These are phyloP conservation scores for Artibeus lituratus DNA, from an alignment of 2,797 vertebrate genomes.

Conservation along the genomic window DNA sequence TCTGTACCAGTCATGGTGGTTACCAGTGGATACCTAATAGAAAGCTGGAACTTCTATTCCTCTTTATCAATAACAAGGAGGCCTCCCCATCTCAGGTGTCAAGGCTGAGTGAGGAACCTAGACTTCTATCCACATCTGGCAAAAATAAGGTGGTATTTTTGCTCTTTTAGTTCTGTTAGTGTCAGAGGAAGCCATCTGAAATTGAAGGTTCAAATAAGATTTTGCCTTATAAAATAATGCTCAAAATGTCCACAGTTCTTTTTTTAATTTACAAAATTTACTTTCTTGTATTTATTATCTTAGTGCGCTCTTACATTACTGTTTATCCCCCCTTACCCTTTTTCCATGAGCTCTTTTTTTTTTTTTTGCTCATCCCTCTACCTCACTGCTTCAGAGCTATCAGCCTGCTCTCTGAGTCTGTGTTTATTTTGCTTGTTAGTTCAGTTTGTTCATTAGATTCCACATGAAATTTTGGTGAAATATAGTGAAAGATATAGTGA, in stretches of 20 bases:
- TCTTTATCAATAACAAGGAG: not conserved
- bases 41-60: not conserved
- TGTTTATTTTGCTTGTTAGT: too few relatives aligned
- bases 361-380: too few relatives aligned
- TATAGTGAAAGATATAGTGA: too few relatives aligned
- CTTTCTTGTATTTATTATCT: too few relatives aligned
- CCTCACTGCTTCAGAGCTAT: too few relatives aligned
- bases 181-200: not conserved
- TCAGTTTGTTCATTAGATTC: too few relatives aligned
- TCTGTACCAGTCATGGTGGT: not conserved
- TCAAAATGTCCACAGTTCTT: not conserved
- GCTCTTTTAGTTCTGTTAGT: not conserved
- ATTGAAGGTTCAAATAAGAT: not conserved
- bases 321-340: too few relatives aligned
- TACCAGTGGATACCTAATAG: not conserved
- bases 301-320: too few relatives aligned
- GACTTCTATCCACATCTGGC: not conserved
- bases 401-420: too few relatives aligned
- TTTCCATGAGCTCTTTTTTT: too few relatives aligned
- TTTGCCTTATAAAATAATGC: not conserved
- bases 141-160: not conserved
- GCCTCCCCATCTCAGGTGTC: not conserved
- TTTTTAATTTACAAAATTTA: not conserved
- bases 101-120: not conserved
- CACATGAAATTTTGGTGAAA: too few relatives aligned